These are phyloP conservation scores for Hemicordylus capensis DNA, from an alignment of 2,113 vertebrate genomes.

Conservation along the genomic window DNA sequence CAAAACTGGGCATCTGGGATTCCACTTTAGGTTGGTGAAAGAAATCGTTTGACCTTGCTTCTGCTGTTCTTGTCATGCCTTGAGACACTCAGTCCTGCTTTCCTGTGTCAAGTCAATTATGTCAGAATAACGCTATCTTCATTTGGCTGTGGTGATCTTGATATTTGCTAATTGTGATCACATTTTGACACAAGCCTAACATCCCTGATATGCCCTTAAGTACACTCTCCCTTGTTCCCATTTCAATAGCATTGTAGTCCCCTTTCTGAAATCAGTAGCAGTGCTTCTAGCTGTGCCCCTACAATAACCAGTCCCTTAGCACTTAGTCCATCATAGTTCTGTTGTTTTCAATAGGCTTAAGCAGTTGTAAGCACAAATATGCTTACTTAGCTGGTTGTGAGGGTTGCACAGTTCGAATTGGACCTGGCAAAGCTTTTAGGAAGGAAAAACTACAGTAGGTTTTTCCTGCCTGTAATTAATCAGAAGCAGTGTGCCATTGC, in stretches of 20 bases:
- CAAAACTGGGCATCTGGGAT: slow-evolving; percentile 17
- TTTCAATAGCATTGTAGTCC: not conserved
- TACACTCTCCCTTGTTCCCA: not conserved
- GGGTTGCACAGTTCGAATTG: not conserved
- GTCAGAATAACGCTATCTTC: slow-evolving; percentile 41
- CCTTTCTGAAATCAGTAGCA: not conserved
- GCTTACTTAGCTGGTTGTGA: not conserved
- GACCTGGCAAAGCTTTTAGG: not conserved
- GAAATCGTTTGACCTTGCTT: slow-evolving; percentile 63
- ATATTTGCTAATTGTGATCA: not conserved
- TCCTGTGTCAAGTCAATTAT: slow-evolving; percentile 65
- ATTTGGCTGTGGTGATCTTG: not conserved
- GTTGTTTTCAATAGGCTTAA: not conserved
- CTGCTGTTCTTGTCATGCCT: slow-evolving; percentile 49
- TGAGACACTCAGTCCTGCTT: slow-evolving; percentile 57
- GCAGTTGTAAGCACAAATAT: not conserved
- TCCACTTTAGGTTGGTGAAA: not conserved
- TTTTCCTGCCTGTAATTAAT: not conserved
- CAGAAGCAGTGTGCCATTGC: no score
- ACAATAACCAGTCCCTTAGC: not conserved
- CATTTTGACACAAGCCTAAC: slow-evolving; percentile 28
- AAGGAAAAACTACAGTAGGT: not conserved
- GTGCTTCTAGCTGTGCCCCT: not conserved
- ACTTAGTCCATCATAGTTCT: not conserved
- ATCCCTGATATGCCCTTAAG: slow-evolving; percentile 15